Percentiles rank a stretch among this genome's conserved stretches.
Conservation (phyloP, 23 tunicate species). For the Ascidia mentula region DNA sequence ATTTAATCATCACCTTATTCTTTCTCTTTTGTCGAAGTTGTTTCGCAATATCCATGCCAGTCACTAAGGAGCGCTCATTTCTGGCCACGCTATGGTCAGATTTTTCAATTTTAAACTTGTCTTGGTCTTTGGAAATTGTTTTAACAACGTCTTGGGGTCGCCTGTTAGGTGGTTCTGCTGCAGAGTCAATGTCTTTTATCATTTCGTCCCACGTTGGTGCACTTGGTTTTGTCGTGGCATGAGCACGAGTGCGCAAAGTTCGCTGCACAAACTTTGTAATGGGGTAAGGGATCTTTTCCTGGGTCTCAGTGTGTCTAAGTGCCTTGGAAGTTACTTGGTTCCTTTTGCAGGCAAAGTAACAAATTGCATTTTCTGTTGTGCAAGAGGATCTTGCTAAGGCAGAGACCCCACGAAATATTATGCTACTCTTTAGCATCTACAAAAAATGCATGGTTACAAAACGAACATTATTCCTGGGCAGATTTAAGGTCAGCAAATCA, state of each 20-base stretch:
- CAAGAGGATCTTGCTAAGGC: too few species aligned
- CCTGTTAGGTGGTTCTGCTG: neutral
- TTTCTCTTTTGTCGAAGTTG: constrained; percentile 31
- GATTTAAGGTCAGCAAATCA: too few species aligned
- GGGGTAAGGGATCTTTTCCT: too few species aligned
- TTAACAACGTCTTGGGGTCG: neutral
- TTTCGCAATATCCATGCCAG: constrained; percentile 40
- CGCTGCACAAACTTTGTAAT: neutral
- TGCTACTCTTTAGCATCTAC: too few species aligned
- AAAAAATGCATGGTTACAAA: too few species aligned
- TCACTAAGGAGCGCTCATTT: neutral
- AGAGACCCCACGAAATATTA: too few species aligned
- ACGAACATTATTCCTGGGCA: too few species aligned
- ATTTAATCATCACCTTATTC: too few species aligned
- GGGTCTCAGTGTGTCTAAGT: too few species aligned
- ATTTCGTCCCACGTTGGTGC: neutral
- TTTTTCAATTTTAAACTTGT: neutral
- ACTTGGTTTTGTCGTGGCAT: neutral
- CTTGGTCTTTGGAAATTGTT: neutral
- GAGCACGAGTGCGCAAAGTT: neutral
- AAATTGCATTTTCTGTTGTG: too few species aligned
- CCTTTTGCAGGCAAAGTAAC: too few species aligned
- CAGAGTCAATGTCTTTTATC: neutral
- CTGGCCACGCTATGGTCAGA: neutral
- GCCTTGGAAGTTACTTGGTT: too few species aligned